Evolutionary conservation across 2,888 invertebrate species (phyloP).

Genomic region (Tethea ocularis): DNA sequence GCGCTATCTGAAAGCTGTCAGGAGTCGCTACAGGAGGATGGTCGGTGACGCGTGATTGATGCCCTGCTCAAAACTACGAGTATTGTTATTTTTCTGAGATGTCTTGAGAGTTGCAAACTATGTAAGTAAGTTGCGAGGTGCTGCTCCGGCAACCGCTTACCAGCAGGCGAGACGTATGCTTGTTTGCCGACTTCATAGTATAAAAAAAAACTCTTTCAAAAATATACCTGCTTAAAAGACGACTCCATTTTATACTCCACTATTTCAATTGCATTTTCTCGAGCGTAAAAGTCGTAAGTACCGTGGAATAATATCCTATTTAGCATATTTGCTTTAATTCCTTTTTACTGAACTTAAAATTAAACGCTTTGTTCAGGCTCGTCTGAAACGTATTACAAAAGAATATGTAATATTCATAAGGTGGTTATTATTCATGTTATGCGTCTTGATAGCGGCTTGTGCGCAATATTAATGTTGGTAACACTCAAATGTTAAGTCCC

Average conservation of each 20-base stretch:
- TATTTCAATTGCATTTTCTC: conserved; percentile 6
- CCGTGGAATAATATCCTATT: conserved; percentile 41
- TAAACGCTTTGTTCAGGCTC: conserved; percentile 15
- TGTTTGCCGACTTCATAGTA: too few species aligned
- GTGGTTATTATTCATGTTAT: conserved; percentile 43
- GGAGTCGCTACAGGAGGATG: too few species aligned
- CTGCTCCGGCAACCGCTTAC: too few species aligned
- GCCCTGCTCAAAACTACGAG: too few species aligned
- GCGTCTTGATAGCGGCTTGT: conserved; percentile 19
- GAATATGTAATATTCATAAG: conserved; percentile 57
- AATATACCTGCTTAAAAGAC: not conserved
- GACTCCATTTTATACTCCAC: not conserved
- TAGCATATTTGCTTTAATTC: conserved; percentile 44
- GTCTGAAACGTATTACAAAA: conserved; percentile 36
- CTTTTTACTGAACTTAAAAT: conserved; percentile 35
- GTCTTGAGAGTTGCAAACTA: too few species aligned
- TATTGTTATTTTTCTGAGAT: too few species aligned
- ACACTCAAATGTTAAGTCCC: conserved; percentile 6
- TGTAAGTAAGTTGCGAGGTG: too few species aligned
- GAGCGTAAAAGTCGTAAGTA: conserved; percentile 10
- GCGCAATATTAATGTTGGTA: conserved; percentile 8
- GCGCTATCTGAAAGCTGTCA: too few species aligned
- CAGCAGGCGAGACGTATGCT: too few species aligned
- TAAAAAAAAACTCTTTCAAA: too few species aligned
- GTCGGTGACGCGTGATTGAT: too few species aligned